Evolutionary conservation across 2,113 vertebrate genomes (phyloP), one percentile per base, ranked within the genome.

Genomic region (Etheostoma cragini): DNA sequence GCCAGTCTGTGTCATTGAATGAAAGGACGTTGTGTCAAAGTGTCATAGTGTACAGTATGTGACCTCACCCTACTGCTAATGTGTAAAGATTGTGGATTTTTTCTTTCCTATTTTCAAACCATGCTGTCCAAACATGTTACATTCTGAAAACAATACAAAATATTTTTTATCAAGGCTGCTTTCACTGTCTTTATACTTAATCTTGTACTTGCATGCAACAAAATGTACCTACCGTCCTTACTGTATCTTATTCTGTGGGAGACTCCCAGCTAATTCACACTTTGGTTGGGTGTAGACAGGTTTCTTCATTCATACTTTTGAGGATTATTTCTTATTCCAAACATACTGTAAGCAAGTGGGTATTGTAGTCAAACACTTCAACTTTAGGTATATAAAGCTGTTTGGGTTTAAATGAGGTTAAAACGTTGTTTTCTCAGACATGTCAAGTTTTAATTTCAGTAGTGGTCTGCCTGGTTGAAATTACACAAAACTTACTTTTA

Each of bases 61-160:
- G 47, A 70, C 65, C 53, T 76, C 67, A 78, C 35, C 68, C 24
- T 42, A 5, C 58, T 82, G 56, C 58, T 64, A 45, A 84, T 86
- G 71, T 86, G 84, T 61, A 87, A 82, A 62, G 24, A 53, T 72
- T 79, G 13, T 33, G 19, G 5, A 12, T 33, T 60, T 85, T 78
- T 57, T 24, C 78, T 56, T 24, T 15, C 24, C 30, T 45, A 17
- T 80, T 76, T 88, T 82, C 56, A 33, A 65, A 64, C 60, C 30
- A 60, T 63, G 67, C 35, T 84, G 64, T 82, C 50, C 17, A 47
- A 88, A 80, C 63, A 68, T 85, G 80, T 72, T 84, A 49, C 62
- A 78, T 79, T 85, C 45, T 67, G 75, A 80, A 35, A 49, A 80
- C 66, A 90, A 89, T 92, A 90, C 93, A 26, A 26, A 26, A 26